These are phyloP conservation scores for Drosophila histrio DNA, from an alignment of 2,888 invertebrate species.

Conservation along the genomic window DNA sequence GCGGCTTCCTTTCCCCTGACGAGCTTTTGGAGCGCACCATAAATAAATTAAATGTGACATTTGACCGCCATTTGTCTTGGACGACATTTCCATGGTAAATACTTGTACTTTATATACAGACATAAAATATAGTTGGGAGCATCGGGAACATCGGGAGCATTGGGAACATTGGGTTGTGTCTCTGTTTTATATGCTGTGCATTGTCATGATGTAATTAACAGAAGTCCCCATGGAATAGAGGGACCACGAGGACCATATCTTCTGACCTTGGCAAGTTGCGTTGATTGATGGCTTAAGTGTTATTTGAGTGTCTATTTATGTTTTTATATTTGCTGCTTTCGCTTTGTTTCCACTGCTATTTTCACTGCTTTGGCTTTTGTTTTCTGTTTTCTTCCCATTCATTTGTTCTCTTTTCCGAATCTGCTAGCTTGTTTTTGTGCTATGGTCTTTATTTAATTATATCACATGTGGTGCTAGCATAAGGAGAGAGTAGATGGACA, in stretches of 20 bases:
- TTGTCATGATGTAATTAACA: conserved; percentile 67
- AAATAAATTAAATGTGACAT: conserved; percentile 78
- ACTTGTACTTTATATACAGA: conserved; percentile 46
- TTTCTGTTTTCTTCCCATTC: conserved; percentile 12
- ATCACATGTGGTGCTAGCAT: conserved; percentile 33
- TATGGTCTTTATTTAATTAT: conserved; percentile 51
- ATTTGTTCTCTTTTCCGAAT: conserved; percentile 5
- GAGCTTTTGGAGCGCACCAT: conserved; percentile 37
- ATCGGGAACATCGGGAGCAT: not conserved
- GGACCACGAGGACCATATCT: not conserved
- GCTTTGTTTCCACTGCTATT: conserved; percentile 2
- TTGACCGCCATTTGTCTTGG: conserved; percentile 77
- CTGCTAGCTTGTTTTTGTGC: conserved; percentile 1
- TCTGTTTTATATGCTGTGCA: conserved; percentile 56
- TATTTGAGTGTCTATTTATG: conserved; percentile 68
- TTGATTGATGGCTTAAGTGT: conserved; percentile 73
- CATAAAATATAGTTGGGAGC: conserved; percentile 38
- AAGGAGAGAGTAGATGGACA: conserved; percentile 14
- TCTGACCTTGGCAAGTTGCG: conserved; percentile 63
- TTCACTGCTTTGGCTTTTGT: conserved; percentile 4
- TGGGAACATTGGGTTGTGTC: conserved; percentile 4
- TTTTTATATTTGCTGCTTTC: conserved; percentile 19
- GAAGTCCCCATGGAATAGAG: conserved; percentile 6
- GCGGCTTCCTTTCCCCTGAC: not conserved
- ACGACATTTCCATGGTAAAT: conserved; percentile 52